Conservation (phyloP, 2,113 vertebrate species). For the Emydura subglobosa region DNA sequence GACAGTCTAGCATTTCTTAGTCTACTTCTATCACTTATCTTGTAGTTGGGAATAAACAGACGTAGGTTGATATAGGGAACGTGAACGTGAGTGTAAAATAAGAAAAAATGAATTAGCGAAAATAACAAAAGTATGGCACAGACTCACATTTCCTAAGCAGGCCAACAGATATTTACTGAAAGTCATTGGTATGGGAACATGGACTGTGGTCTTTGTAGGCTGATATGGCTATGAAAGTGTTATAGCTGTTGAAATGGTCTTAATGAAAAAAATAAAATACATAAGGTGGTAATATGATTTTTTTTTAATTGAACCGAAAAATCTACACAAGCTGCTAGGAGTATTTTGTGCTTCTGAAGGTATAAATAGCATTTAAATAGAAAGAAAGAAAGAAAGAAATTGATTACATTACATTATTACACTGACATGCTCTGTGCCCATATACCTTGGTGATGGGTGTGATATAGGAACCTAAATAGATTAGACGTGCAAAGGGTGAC, state of each 20-base stretch:
- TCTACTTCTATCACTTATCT: neutral
- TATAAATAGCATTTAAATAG: neutral
- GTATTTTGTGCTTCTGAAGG: neutral
- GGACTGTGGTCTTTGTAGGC: neutral
- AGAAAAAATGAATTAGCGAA: neutral
- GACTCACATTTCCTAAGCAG: neutral
- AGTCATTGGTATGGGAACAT: neutral
- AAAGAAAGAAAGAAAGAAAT: neutral
- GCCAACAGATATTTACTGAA: neutral
- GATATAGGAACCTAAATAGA: neutral
- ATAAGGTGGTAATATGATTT: neutral
- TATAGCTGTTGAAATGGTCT: neutral
- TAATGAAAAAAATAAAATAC: neutral
- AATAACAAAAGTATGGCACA: neutral
- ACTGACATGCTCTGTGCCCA: neutral
- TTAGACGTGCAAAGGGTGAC: neutral
- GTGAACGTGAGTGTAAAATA: no score
- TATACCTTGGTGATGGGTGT: neutral
- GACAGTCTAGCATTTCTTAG: neutral
- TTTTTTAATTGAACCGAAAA: neutral
- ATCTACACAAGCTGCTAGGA: neutral
- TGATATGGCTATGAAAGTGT: neutral
- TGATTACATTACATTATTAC: neutral
- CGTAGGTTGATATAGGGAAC: neutral
- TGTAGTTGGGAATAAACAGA: accelerated